Conservation (phyloP, 2,113 vertebrate species). For the Crotalus horridus region DNA sequence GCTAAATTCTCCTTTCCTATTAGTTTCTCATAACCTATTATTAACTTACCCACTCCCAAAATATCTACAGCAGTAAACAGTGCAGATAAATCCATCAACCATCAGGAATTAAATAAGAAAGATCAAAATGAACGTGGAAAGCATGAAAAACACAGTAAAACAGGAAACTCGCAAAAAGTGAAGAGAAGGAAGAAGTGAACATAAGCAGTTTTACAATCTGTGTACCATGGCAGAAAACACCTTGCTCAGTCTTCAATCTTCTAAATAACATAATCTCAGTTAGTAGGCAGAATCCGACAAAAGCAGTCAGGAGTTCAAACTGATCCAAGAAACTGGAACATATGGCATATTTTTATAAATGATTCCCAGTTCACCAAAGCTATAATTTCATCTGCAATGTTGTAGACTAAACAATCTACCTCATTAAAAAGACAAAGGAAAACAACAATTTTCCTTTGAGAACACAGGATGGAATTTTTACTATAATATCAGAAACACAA, state of each 20-base stretch:
- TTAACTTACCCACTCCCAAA: not conserved
- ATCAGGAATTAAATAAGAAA: not conserved
- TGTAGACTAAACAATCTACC: not conserved
- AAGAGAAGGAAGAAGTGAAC: not conserved
- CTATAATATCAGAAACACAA: not conserved
- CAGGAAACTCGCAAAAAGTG: not conserved
- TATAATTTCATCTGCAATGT: not conserved
- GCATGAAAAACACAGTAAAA: not conserved
- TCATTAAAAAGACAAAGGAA: not conserved
- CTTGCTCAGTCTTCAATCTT: not conserved
- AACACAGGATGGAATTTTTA: not conserved
- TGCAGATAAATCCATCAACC: not conserved
- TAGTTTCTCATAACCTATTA: not conserved
- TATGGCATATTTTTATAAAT: fast-evolving
- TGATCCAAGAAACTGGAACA: not conserved
- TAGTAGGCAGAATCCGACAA: not conserved
- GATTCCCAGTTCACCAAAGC: not conserved
- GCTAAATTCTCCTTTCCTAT: not conserved
- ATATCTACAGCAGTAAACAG: not conserved
- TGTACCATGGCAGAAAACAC: not conserved
- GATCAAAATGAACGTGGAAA: not conserved
- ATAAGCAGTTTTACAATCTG: not conserved
- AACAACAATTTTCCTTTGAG: not conserved
- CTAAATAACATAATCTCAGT: not conserved
- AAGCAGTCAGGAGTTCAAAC: not conserved